Conservation (phyloP, 2,797 vertebrate genomes). For the Acanthurus leucopareius region DNA sequence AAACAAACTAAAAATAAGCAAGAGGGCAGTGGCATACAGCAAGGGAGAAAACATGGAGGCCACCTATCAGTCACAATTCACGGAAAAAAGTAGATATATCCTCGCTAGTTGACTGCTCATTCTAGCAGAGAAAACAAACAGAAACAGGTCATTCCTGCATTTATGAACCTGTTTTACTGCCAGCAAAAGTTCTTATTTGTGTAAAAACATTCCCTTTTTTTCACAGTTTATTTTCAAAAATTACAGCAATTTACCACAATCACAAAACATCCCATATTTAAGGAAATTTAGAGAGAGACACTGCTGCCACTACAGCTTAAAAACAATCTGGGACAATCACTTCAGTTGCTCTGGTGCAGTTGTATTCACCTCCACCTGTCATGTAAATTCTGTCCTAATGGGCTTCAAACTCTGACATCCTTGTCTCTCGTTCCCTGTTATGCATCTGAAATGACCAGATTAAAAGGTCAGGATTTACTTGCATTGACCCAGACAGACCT, state of each 20-base stretch:
- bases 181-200: background rate
- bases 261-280: background rate
- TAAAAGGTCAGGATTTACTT: conserved; percentile 9
- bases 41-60: background rate
- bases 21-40: background rate
- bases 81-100: background rate
- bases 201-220: background rate
- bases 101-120: background rate
- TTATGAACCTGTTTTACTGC: background rate
- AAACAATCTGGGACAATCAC: conserved; percentile 1
- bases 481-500: conserved; percentile 2
- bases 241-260: background rate
- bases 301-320: background rate
- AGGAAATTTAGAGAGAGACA: background rate
- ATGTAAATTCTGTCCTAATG: conserved; percentile 25
- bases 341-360: background rate
- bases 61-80: background rate
- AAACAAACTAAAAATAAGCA: background rate
- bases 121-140: too few species aligned
- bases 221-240: background rate
- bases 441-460: conserved; percentile 19
- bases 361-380: background rate
- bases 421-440: conserved; percentile 6
- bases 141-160: background rate
- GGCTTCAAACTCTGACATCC: conserved; percentile 1